Percentiles rank a stretch among this genome's conserved stretches.
Evolutionary conservation across 2,113 vertebrate species (phyloP).

Genomic region (Aramus guarauna): DNA sequence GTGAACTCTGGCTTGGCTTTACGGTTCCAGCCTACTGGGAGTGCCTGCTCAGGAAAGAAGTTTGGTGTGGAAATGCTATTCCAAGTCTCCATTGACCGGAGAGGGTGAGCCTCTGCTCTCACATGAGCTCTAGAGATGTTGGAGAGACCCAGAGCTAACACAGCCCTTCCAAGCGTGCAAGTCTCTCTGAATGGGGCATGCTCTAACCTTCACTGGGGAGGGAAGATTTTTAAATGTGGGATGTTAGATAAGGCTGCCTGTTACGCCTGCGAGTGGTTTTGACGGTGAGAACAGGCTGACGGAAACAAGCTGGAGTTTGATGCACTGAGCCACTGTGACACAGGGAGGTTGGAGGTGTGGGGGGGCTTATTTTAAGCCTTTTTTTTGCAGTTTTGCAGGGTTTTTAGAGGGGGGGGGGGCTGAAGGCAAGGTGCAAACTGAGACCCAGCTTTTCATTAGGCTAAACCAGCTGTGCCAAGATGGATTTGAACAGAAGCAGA

Average conservation of each 20-base stretch:
- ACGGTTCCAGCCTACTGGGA: neutral
- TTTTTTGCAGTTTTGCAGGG: neutral
- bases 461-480: neutral
- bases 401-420: accelerated
- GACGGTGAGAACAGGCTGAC: neutral
- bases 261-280: neutral
- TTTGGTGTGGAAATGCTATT: neutral
- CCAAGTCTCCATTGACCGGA: neutral
- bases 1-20: constrained; percentile 15
- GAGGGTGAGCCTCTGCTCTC: neutral
- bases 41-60: neutral
- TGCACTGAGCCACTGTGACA: neutral
- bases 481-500: neutral
- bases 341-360: neutral
- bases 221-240: neutral
- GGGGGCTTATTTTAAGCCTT: neutral
- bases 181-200: neutral
- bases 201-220: neutral
- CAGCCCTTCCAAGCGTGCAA: neutral
- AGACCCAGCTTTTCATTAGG: neutral
- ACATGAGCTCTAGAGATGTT: neutral
- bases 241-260: neutral
- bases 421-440: neutral
- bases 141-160: neutral
- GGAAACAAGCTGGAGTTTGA: neutral